Evolutionary conservation across 2,888 invertebrate genomes (phyloP).

Genomic region (Spicauda simplicius): DNA sequence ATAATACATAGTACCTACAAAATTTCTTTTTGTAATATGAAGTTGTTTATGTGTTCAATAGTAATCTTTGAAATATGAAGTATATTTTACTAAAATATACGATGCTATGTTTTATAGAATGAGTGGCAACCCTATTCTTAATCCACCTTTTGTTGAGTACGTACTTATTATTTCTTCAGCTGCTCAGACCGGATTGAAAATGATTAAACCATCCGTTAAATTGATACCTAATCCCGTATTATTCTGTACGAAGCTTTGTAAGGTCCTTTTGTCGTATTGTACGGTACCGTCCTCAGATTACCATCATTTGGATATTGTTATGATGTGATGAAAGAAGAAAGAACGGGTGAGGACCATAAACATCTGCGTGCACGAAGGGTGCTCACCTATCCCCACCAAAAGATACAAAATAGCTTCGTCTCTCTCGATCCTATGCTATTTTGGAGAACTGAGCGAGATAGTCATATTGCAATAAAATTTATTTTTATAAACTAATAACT

Average conservation of each 20-base stretch:
- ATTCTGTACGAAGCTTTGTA: slow-evolving; percentile 1
- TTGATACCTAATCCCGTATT: slow-evolving; percentile 10
- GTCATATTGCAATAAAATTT: not conserved
- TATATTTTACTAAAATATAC: no score
- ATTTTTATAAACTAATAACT: not conserved
- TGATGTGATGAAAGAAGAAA: not conserved
- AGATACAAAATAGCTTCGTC: not conserved
- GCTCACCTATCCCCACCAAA: not conserved
- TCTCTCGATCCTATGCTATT: not conserved
- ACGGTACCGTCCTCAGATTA: not conserved
- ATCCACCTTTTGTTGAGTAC: slow-evolving; percentile 1
- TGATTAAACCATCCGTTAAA: slow-evolving; percentile 15
- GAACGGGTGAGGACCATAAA: not conserved
- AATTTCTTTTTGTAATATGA: no score
- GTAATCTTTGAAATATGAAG: no score
- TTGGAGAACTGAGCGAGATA: not conserved
- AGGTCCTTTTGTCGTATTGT: not conserved
- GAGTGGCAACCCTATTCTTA: not conserved
- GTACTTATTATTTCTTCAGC: slow-evolving; percentile 7
- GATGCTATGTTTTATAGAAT: no score
- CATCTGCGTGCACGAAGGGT: not conserved
- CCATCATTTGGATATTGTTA: slow-evolving; percentile 1
- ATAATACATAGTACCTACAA: no score
- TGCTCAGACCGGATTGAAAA: not conserved
- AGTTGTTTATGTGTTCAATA: no score